Conservation (phyloP, 2,113 vertebrate genomes). For the Tetrao urogallus region DNA sequence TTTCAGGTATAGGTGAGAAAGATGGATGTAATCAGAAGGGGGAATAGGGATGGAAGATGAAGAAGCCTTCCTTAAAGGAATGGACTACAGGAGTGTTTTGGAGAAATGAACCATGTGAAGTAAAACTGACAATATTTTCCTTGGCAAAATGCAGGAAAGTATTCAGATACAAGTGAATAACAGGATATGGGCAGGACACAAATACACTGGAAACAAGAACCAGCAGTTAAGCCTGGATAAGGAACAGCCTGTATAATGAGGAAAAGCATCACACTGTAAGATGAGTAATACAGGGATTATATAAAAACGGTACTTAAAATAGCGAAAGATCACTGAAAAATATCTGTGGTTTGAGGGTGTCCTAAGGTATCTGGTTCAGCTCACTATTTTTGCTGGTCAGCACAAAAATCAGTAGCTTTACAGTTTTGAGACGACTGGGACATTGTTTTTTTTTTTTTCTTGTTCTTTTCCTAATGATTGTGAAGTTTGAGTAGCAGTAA, state of each 20-base stretch:
- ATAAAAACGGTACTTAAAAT: neutral
- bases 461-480: neutral
- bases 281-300: neutral
- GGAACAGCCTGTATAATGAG: neutral
- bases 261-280: neutral
- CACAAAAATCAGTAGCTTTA: neutral
- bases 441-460: neutral
- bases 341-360: neutral
- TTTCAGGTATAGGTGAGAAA: neutral
- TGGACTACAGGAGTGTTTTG: neutral
- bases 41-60: neutral
- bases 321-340: neutral
- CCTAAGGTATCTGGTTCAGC: neutral
- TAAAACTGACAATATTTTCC: conserved; percentile 3
- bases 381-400: neutral
- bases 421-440: neutral
- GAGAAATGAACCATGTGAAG: neutral
- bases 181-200: neutral
- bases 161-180: neutral
- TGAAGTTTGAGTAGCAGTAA: neutral
- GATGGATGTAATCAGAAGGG: neutral
- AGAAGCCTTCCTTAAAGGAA: neutral
- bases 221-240: neutral
- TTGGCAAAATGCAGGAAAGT: neutral
- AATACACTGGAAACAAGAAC: neutral